These are phyloP conservation scores for Patella depressa DNA, from an alignment of 2,888 invertebrate genomes.

Conservation along the genomic window DNA sequence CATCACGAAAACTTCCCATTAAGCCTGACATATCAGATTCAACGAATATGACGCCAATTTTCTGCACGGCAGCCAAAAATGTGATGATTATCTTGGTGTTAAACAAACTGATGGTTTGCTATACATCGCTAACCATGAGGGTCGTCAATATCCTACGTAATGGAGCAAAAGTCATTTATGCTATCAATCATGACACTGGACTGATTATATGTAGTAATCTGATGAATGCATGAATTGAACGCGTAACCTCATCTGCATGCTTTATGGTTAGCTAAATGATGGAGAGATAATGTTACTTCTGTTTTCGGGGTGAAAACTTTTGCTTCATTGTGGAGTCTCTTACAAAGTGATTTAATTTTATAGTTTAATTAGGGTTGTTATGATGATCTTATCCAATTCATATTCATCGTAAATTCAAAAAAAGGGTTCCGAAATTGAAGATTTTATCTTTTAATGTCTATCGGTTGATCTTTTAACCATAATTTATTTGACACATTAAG, in stretches of 20 bases:
- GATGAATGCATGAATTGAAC: constrained; percentile 7
- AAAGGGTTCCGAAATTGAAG: no score
- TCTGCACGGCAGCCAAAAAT: constrained; percentile 2
- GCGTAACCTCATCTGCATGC: background rate
- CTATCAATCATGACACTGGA: background rate
- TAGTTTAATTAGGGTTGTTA: no score
- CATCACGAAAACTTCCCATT: no score
- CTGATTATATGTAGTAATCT: background rate
- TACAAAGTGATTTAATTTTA: no score
- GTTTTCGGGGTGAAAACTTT: no score
- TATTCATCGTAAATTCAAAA: no score
- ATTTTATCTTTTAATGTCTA: no score
- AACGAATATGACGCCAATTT: background rate
- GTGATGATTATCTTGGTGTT: constrained; percentile 1
- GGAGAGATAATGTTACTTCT: no score
- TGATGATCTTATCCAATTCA: no score
- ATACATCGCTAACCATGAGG: background rate
- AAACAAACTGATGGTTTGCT: background rate
- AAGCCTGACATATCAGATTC: background rate
- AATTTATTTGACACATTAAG: no score
- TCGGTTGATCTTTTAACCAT: no score
- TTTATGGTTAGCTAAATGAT: background rate
- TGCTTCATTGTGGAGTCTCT: no score
- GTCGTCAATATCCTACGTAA: constrained; percentile 5
- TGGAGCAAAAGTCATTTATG: constrained; percentile 5